A percentile compares a stretch with the other conserved stretches of the same genome.
Conservation (phyloP, 2,797 vertebrate genomes). For the Bothrops alternatus region DNA sequence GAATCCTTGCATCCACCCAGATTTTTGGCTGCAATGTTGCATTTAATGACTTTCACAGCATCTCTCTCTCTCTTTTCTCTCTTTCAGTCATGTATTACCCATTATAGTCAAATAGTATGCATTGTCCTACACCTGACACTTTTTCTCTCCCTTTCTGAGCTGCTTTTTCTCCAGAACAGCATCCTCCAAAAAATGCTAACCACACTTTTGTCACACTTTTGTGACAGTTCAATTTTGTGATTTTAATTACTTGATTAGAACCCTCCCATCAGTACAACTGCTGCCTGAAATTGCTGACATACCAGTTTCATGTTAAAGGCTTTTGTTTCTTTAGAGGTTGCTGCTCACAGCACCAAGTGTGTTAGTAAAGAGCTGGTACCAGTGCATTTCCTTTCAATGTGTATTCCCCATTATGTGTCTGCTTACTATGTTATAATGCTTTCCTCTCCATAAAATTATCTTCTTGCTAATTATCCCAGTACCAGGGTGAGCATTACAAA, state of each 20-base stretch:
- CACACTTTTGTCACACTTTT: not conserved
- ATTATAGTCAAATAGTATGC: not conserved
- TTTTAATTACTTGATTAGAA: not conserved
- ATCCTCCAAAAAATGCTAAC: not conserved
- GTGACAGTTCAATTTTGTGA: not conserved
- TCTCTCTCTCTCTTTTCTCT: not conserved
- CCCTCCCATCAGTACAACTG: not conserved
- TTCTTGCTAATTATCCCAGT: not conserved
- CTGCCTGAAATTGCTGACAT: not conserved
- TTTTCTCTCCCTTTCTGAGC: not conserved
- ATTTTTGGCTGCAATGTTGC: not conserved
- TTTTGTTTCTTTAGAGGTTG: not conserved
- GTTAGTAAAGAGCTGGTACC: not conserved
- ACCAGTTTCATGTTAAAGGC: not conserved
- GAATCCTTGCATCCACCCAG: not conserved
- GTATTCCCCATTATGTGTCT: not conserved
- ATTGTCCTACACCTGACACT: not conserved
- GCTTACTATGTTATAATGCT: not conserved
- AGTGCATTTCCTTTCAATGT: not conserved
- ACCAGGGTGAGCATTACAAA: not conserved
- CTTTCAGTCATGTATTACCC: not conserved
- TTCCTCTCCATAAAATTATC: not conserved
- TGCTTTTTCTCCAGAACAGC: not conserved
- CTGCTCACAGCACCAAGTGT: not conserved
- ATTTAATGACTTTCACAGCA: not conserved